Evolutionary conservation across 2,888 invertebrate genomes (phyloP).

Genomic region (Pyrocoelia pectoralis): DNA sequence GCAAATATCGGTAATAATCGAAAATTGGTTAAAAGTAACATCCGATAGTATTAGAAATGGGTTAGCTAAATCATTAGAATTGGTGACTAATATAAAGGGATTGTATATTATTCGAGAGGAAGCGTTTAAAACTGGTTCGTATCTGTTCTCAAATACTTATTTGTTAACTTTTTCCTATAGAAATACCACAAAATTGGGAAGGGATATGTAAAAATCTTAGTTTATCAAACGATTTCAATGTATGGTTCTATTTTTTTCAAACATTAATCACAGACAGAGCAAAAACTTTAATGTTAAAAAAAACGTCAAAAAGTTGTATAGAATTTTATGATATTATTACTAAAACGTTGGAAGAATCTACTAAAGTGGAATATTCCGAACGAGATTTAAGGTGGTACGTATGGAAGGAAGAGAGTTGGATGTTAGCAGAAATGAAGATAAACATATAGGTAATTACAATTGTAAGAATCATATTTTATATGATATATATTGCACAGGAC

Average conservation of each 20-base stretch:
- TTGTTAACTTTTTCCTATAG: slow-evolving; percentile 52
- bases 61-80: slow-evolving; percentile 67
- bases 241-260: slow-evolving; percentile 79
- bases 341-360: slow-evolving; percentile 18
- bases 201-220: slow-evolving; percentile 68
- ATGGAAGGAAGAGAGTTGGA: slow-evolving; percentile 74
- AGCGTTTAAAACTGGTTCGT: slow-evolving; percentile 67
- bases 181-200: slow-evolving; percentile 70
- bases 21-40: slow-evolving; percentile 73
- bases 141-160: not conserved
- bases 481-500: slow-evolving; percentile 40
- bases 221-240: slow-evolving; percentile 66
- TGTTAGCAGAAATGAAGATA: slow-evolving; percentile 56
- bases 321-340: slow-evolving; percentile 60
- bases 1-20: slow-evolving; percentile 53
- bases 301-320: slow-evolving; percentile 47
- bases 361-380: slow-evolving; percentile 61
- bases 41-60: slow-evolving; percentile 64
- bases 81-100: slow-evolving; percentile 74
- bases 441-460: slow-evolving; percentile 49
- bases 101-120: slow-evolving; percentile 77
- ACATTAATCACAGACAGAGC: slow-evolving; percentile 75
- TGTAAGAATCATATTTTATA: not conserved
- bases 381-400: slow-evolving; percentile 74
- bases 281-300: slow-evolving; percentile 66